These are phyloP conservation scores for Zaprionus taronus DNA, from an alignment of 1,140 invertebrate genomes.

Conservation along the genomic window DNA sequence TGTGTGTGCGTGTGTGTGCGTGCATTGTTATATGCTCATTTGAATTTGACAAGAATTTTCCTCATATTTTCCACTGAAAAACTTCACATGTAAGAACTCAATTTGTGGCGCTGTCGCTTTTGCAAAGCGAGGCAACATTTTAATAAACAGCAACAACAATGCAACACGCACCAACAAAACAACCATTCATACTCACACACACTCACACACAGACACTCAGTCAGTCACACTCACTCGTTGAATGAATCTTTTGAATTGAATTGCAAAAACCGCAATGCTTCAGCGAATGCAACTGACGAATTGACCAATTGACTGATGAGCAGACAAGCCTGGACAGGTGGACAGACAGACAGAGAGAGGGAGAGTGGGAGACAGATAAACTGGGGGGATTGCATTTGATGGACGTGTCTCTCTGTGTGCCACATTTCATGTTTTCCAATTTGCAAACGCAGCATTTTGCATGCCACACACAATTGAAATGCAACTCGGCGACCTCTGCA, in stretches of 20 bases:
- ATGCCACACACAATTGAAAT: background rate
- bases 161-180: constrained; percentile 47
- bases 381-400: background rate
- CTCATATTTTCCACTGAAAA: constrained; percentile 35
- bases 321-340: background rate
- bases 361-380: background rate
- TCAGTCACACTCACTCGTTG: constrained; percentile 25
- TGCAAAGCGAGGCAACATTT: background rate
- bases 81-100: constrained; percentile 63
- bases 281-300: constrained; percentile 12
- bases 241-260: constrained; percentile 39
- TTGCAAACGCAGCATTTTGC: constrained; percentile 1
- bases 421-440: constrained; percentile 10
- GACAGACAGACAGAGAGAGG: background rate
- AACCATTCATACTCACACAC: background rate
- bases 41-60: constrained; percentile 60
- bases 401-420: background rate
- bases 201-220: background rate
- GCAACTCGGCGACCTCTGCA: background rate
- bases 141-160: constrained; percentile 37
- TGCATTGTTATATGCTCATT: constrained; percentile 66
- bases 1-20: constrained; percentile 52
- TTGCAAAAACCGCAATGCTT: constrained; percentile 6
- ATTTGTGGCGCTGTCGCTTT: constrained; percentile 50
- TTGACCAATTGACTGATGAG: constrained; percentile 17